A percentile compares a stretch with the other conserved stretches of the same genome.
phyloP scores from a whole-genome alignment of 64 coral and sea anemone species.

The Anthopleura sola region DNA sequence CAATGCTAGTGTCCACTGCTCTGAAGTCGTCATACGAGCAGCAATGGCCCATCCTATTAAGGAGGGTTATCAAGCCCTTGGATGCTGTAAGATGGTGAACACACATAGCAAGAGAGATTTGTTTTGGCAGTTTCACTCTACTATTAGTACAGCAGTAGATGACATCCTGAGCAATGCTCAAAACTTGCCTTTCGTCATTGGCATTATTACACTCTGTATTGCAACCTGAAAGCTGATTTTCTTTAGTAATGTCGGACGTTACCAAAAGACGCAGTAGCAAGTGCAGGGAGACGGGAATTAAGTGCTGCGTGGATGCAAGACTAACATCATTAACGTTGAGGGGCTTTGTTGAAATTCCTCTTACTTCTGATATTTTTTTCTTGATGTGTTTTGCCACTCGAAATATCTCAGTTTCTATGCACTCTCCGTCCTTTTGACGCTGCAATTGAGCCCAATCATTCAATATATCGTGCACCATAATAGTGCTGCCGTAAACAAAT shows the following conservation, averaged over 20 bases:
- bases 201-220: conserved; percentile 15
- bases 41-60: conserved; percentile 43
- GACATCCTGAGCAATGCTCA: conserved; percentile 34
- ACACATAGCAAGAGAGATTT: conserved; percentile 17
- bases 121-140: conserved; percentile 34
- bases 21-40: conserved; percentile 47
- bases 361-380: conserved; percentile 18
- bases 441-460: not conserved
- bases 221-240: not conserved
- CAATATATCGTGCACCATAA: conserved; percentile 11
- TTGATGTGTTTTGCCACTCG: conserved; percentile 26
- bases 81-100: conserved; percentile 32
- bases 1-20: conserved; percentile 37
- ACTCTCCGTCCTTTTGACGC: not conserved
- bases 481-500: conserved; percentile 32
- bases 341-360: conserved; percentile 38
- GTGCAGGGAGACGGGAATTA: conserved; percentile 21
- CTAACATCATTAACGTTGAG: conserved; percentile 23
- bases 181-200: conserved; percentile 28
- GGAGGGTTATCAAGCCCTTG: conserved; percentile 18
- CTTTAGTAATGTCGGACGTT: conserved; percentile 28
- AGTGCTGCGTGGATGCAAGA: not conserved
- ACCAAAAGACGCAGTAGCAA: conserved; percentile 37
- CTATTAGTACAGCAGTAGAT: conserved; percentile 28
- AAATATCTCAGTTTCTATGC: not conserved